Conservation (phyloP, 2,113 vertebrate species). For the Pterocles orientalis region DNA sequence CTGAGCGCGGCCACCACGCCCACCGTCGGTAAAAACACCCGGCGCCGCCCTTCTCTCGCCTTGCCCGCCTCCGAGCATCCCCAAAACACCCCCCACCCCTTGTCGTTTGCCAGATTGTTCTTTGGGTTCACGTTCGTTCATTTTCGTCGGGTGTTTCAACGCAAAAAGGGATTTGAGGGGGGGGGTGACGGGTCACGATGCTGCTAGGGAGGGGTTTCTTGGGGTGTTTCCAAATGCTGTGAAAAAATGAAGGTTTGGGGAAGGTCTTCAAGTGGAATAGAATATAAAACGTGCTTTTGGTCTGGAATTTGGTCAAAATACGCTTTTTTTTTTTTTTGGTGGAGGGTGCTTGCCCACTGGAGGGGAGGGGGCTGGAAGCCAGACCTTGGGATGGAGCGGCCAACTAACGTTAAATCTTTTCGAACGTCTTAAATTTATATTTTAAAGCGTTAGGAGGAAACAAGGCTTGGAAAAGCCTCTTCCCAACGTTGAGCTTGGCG, state of each 20-base stretch:
- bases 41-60: constrained; percentile 41
- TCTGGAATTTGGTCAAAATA: background rate
- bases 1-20: constrained; percentile 96
- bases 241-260: background rate
- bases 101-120: background rate
- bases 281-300: background rate
- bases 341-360: background rate
- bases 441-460: background rate
- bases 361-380: constrained; percentile 5
- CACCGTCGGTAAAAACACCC: constrained; percentile 85
- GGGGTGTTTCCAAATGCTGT: background rate
- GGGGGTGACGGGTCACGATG: rapidly evolving
- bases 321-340: background rate
- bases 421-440: background rate
- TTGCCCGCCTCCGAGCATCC: background rate
- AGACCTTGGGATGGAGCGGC: background rate
- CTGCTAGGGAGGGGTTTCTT: background rate
- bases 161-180: background rate
- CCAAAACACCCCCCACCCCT: background rate
- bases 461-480: background rate
- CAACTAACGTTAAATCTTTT: background rate
- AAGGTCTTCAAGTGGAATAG: background rate
- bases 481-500: background rate
- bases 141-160: background rate
- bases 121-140: rapidly evolving